Percentiles rank a stretch among this genome's conserved stretches.
phyloP scores from a whole-genome alignment of 1,140 invertebrate genomes.

The Drosophila arawakana region DNA sequence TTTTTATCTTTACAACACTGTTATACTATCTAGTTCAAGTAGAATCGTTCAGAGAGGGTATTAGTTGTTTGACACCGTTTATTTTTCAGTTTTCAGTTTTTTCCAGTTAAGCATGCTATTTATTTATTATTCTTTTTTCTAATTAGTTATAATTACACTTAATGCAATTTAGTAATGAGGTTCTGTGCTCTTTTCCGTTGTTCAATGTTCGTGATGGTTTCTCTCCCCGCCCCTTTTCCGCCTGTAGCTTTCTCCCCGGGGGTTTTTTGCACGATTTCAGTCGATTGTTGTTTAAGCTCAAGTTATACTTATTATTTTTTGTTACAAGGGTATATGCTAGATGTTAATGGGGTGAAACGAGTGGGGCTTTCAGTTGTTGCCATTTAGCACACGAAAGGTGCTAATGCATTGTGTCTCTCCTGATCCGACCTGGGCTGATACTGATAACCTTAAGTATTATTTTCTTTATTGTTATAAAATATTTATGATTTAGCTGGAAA shows the following conservation, averaged over 20 bases:
- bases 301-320: constrained; percentile 54
- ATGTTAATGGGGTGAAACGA: not conserved
- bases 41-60: not conserved
- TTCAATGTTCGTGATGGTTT: constrained; percentile 55
- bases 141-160: constrained; percentile 83
- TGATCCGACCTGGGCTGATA: constrained; percentile 53
- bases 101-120: constrained; percentile 23
- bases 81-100: constrained; percentile 18
- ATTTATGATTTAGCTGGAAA: constrained; percentile 57
- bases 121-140: constrained; percentile 63
- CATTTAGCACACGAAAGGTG: constrained; percentile 41
- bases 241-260: constrained; percentile 37
- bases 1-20: too few relatives aligned
- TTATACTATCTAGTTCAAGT: not conserved
- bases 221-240: not conserved
- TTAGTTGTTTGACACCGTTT: not conserved
- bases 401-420: constrained; percentile 65
- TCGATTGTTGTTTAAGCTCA: constrained; percentile 43
- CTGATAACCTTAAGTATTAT: constrained; percentile 48
- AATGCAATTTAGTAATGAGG: constrained; percentile 80
- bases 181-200: constrained; percentile 49
- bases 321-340: constrained; percentile 57
- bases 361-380: not conserved
- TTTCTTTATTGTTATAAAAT: constrained; percentile 46
- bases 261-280: constrained; percentile 59